Percentiles rank a stretch among this genome's conserved stretches.
These are phyloP conservation scores for Athene cunicularia DNA, from an alignment of 2,113 vertebrate genomes.

Conservation along the genomic window DNA sequence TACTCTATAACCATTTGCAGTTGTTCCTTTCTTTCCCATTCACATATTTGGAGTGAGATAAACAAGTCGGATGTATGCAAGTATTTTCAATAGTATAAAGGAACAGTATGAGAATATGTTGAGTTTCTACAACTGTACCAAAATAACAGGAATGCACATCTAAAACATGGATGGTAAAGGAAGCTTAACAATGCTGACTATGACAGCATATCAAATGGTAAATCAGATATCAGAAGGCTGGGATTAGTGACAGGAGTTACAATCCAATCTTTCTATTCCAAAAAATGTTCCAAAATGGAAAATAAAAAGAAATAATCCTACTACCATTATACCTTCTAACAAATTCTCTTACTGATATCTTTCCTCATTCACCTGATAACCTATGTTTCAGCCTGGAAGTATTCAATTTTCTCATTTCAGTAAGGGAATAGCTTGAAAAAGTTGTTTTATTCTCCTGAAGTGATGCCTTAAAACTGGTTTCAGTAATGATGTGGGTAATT, in stretches of 20 bases:
- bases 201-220: not conserved
- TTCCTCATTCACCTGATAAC: not conserved
- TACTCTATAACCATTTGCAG: constrained; percentile 63
- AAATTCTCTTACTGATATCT: not conserved
- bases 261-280: not conserved
- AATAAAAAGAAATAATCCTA: not conserved
- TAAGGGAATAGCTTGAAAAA: not conserved
- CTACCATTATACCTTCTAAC: not conserved
- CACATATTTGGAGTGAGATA: not conserved
- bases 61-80: not conserved
- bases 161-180: not conserved
- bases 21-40: constrained; percentile 34
- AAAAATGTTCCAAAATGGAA: not conserved
- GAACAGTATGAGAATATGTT: not conserved
- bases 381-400: not conserved
- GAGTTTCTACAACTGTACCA: not conserved
- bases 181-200: not conserved
- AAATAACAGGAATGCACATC: not conserved
- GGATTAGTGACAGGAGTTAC: not conserved
- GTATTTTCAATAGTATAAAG: not conserved
- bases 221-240: not conserved
- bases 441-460: not conserved
- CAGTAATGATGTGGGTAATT: not conserved
- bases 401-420: not conserved
- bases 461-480: not conserved